A percentile compares a stretch with the other conserved stretches of the same genome.
Conservation (phyloP, 1,140 invertebrate genomes). For the Nephila pilipes region DNA sequence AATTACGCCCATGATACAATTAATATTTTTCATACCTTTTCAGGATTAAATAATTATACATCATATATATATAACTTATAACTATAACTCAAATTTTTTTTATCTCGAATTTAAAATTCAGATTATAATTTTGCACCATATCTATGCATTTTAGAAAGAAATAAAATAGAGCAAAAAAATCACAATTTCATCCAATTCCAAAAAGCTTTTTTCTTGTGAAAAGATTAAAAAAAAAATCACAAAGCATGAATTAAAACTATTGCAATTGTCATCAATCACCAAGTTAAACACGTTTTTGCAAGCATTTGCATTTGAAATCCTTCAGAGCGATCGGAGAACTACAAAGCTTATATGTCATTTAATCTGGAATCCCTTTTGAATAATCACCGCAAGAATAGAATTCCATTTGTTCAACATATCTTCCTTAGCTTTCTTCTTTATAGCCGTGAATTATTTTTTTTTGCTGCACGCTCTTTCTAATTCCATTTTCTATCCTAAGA, state of each 20-base stretch:
- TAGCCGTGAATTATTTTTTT: slow-evolving; percentile 47
- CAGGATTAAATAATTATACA: too few species aligned
- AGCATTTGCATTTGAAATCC: not conserved
- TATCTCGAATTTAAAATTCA: too few species aligned
- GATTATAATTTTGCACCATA: too few species aligned
- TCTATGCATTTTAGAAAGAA: too few species aligned
- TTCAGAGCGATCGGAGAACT: not conserved
- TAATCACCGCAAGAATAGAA: slow-evolving; percentile 65
- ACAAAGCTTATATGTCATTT: slow-evolving; percentile 41
- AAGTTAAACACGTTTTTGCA: not conserved
- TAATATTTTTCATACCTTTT: too few species aligned
- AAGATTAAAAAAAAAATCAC: too few species aligned
- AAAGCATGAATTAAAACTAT: not conserved
- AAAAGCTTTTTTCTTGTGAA: too few species aligned
- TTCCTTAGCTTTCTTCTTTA: not conserved
- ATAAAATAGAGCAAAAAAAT: too few species aligned
- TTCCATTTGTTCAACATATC: slow-evolving; percentile 60
- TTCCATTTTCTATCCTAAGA: slow-evolving; percentile 24
- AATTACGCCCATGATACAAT: too few species aligned
- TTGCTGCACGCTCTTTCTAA: not conserved
- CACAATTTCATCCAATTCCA: too few species aligned
- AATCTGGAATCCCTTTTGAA: slow-evolving; percentile 69
- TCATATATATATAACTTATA: too few species aligned
- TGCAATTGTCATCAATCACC: not conserved
- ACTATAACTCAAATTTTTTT: too few species aligned